Evolutionary conservation across 2,888 invertebrate species (phyloP), one percentile per base, ranked within the genome.

Genomic region (Bellardia pandia): DNA sequence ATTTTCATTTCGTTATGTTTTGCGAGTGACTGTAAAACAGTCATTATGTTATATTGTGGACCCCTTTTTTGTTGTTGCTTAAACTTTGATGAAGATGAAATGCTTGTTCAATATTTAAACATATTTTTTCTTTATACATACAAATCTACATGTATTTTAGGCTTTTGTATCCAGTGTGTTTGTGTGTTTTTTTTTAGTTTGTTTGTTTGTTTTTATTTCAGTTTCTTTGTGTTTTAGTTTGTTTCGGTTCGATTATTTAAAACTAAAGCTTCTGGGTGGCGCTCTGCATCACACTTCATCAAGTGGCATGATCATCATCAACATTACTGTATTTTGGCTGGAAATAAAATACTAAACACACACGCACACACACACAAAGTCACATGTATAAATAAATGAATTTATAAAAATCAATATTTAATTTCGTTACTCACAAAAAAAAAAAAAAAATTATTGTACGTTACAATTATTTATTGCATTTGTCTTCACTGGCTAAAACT

Each of bases 221-320:
- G 51, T 60, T 72, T 42, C 51, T 64, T 77, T 68, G 45, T 66
- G 66, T 68, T 75, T 53, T 33, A 40, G 62, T 48, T 68, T 68
- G 56, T 74, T 83, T 75, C 80, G 83, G 68, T 85, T 85, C 86
- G 80, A 71, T 88, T 82, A 84, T 90, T 89, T 92, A 90, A 90
- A 90, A 89, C 90, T 90, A 89, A 89, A 90, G 91, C 91, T 92
- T 92, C 92, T 92, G 92, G 92, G 92, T 92, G 92, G 92, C 92
- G 90, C 91, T 89, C 90, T 90, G 90, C 90, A 91, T 90, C 92
- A 92, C 89, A 89, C 89, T 89, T 89, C 82, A 89, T 86, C 88
- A 88, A 88, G 87, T 85, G 84, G 84, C 83, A 86, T 79, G 86
- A 81, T 80, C 83, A 82, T 77, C 80, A 71, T 75, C 79, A 74